Conservation (phyloP, 1,140 invertebrate species). For the Heliconius congener region DNA sequence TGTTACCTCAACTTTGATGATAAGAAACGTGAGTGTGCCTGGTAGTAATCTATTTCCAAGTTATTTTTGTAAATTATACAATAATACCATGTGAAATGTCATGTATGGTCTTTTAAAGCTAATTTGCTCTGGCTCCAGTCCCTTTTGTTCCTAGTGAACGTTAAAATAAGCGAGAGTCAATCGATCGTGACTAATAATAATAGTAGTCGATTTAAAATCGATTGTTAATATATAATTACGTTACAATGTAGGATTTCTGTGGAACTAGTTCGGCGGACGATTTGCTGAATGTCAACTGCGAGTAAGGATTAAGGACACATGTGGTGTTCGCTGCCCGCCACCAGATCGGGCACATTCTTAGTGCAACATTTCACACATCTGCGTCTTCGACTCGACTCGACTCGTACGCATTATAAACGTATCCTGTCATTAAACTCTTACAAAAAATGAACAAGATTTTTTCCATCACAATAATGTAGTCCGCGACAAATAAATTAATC, state of each 20-base stretch:
- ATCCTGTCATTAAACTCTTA: conserved; percentile 74
- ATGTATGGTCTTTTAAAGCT: conserved; percentile 15
- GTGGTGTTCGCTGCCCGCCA: conserved; percentile 19
- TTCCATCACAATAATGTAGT: conserved; percentile 65
- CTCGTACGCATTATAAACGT: conserved; percentile 56
- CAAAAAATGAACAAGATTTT: conserved; percentile 61
- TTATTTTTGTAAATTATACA: conserved; percentile 13
- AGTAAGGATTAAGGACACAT: conserved; percentile 25
- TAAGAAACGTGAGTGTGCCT: conserved; percentile 25
- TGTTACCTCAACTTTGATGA: conserved; percentile 31
- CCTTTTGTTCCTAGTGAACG: not conserved
- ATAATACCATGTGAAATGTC: conserved; percentile 18
- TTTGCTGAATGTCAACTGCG: conserved; percentile 33
- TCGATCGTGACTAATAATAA: conserved; percentile 13
- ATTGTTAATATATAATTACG: conserved; percentile 19
- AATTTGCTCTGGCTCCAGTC: not conserved
- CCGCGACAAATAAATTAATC: conserved; percentile 69
- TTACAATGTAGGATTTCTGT: not conserved
- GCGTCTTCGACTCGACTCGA: conserved; percentile 41
- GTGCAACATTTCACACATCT: conserved; percentile 69
- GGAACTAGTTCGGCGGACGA: conserved; percentile 13
- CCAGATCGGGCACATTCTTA: conserved; percentile 43
- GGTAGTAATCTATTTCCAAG: conserved; percentile 4
- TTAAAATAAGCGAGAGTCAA: not conserved
- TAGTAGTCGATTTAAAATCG: conserved; percentile 6